phyloP scores from a whole-genome alignment of 1,140 invertebrate species.

The Tetramorium simillimum region DNA sequence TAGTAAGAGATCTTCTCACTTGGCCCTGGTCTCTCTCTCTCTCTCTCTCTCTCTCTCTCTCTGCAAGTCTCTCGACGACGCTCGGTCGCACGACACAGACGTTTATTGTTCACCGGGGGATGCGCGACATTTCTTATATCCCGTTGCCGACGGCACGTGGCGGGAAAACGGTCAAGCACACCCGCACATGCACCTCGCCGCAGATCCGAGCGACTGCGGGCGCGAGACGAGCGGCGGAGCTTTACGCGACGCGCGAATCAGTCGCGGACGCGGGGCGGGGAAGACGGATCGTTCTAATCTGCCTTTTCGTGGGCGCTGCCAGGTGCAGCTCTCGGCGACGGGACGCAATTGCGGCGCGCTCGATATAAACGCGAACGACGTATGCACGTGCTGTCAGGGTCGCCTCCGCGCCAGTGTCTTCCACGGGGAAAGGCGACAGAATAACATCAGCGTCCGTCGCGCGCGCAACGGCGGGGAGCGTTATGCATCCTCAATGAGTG shows the following conservation, averaged over 20 bases:
- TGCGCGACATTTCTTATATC: slow-evolving; percentile 51
- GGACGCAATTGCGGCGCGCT: slow-evolving; percentile 40
- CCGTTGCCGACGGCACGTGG: slow-evolving; percentile 26
- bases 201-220: slow-evolving; percentile 14
- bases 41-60: background rate
- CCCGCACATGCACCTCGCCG: slow-evolving; percentile 16
- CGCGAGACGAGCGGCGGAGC: background rate
- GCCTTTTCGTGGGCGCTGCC: slow-evolving; percentile 57
- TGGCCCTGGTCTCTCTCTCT: background rate
- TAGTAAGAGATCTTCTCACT: background rate
- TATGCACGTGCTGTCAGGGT: slow-evolving; percentile 46
- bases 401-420: slow-evolving; percentile 24
- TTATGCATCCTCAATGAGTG: slow-evolving; percentile 23
- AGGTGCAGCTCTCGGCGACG: slow-evolving; percentile 37
- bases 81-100: slow-evolving; percentile 2
- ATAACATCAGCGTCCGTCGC: background rate
- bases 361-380: slow-evolving; percentile 67
- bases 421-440: slow-evolving; percentile 1
- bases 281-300: slow-evolving; percentile 39
- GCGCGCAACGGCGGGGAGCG: background rate
- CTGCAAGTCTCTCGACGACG: background rate
- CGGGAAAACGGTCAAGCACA: slow-evolving; percentile 3
- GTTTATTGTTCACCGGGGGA: background rate
- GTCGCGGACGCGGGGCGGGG: background rate
- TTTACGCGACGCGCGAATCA: slow-evolving; percentile 27